phyloP scores from a whole-genome alignment of 1,140 invertebrate species.

The Orius insidiosus region DNA sequence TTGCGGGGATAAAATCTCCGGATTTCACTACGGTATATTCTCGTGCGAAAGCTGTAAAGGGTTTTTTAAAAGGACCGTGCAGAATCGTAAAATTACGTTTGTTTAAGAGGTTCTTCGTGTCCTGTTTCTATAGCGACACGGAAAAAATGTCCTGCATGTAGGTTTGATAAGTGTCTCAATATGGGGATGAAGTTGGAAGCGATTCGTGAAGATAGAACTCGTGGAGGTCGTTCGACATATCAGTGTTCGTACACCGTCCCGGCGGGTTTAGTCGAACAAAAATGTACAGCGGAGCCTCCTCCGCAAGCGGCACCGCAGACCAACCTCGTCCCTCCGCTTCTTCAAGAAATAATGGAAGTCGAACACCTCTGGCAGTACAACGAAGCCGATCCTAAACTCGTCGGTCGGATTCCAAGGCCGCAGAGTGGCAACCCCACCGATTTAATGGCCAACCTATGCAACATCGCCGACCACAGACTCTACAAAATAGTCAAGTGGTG shows the following conservation, averaged over 20 bases:
- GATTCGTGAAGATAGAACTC: conserved; percentile 81
- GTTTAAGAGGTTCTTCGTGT: conserved; percentile 76
- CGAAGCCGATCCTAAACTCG: conserved; percentile 12
- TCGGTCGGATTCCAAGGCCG: conserved; percentile 23
- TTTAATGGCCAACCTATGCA: conserved; percentile 72
- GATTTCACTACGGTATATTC: conserved; percentile 92
- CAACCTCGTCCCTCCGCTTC: conserved; percentile 31
- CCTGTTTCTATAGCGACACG: conserved; percentile 79
- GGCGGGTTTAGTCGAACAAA: conserved; percentile 27
- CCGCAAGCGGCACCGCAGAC: conserved; percentile 11
- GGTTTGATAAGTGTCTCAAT: conserved; percentile 91
- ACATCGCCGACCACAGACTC: conserved; percentile 84
- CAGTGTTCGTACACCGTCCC: conserved; percentile 79
- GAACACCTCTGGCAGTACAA: conserved; percentile 87
- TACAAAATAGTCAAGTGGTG: conserved; percentile 99
- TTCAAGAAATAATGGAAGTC: conserved; percentile 81
- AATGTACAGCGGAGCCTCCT: conserved; percentile 18
- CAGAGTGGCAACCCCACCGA: conserved; percentile 41
- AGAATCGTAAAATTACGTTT: conserved; percentile 93
- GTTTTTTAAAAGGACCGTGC: conserved; percentile 95
- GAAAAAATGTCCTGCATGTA: conserved; percentile 91
- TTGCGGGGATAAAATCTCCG: conserved; percentile 87
- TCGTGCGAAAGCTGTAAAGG: conserved; percentile 96
- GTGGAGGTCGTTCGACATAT: conserved; percentile 88
- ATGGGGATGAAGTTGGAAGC: conserved; percentile 97